These are phyloP conservation scores for Aporrectodea caliginosa DNA, from an alignment of 1,140 invertebrate species.

Conservation along the genomic window DNA sequence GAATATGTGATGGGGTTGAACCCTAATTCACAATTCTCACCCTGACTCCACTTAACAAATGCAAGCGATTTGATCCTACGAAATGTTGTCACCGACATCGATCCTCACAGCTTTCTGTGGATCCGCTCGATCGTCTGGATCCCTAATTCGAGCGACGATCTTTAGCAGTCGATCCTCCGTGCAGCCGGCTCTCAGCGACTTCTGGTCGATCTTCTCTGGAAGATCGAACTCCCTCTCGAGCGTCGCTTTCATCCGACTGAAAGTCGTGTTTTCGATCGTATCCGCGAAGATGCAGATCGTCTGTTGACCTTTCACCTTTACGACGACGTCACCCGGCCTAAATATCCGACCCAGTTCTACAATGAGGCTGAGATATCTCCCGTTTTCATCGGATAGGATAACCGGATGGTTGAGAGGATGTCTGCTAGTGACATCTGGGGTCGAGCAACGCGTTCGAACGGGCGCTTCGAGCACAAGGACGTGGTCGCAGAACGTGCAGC, in stretches of 20 bases:
- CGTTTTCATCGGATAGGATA: not conserved
- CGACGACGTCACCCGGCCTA: constrained; percentile 29
- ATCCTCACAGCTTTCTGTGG: not conserved
- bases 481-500: constrained; percentile 8
- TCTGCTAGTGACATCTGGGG: not conserved
- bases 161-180: constrained; percentile 30
- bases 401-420: constrained; percentile 24
- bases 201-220: constrained; percentile 20
- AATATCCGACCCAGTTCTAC: constrained; percentile 31
- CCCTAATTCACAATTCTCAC: no score
- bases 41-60: no score
- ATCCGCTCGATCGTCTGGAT: no score
- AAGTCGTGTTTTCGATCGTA: not conserved
- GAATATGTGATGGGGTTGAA: no score
- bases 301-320: constrained; percentile 26
- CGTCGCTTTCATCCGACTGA: constrained; percentile 15
- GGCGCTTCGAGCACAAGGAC: constrained; percentile 24
- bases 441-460: not conserved
- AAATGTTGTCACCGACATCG: not conserved
- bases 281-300: constrained; percentile 24
- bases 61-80: no score
- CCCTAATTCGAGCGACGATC: constrained; percentile 15
- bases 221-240: constrained; percentile 29
- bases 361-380: constrained; percentile 18
- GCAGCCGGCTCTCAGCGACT: constrained; percentile 27